Conservation (phyloP, 1,140 invertebrate species). For the Solen grandis region DNA sequence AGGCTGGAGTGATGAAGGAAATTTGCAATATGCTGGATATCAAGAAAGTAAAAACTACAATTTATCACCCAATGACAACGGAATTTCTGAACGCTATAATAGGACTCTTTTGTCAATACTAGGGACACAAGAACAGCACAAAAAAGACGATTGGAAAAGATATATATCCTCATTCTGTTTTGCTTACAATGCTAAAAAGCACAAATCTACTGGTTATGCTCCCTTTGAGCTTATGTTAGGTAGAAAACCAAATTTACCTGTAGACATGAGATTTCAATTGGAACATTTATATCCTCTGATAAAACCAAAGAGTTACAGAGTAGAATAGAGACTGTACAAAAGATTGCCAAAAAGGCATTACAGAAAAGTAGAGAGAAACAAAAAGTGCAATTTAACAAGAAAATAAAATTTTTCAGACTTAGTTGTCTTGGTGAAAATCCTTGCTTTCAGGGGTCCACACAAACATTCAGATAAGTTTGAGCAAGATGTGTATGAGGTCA, state of each 20-base stretch:
- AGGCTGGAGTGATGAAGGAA: slow-evolving; percentile 30
- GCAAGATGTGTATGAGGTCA: neutral
- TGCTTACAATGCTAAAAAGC: slow-evolving; percentile 41
- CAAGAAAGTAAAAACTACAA: neutral
- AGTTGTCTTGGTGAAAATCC: slow-evolving; percentile 5
- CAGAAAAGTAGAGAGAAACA: neutral
- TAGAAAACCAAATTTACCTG: slow-evolving; percentile 10
- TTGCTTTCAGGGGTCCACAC: neutral
- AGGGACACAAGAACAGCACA: neutral
- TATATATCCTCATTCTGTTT: slow-evolving; percentile 22
- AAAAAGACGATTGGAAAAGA: slow-evolving; percentile 31
- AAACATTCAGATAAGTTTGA: slow-evolving; percentile 1
- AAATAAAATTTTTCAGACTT: neutral
- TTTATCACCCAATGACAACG: neutral
- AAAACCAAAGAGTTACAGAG: neutral
- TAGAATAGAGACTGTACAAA: neutral
- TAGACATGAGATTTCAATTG: slow-evolving; percentile 26
- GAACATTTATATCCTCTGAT: neutral
- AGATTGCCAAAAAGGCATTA: neutral
- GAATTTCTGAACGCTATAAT: neutral
- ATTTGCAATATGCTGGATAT: neutral
- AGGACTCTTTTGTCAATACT: slow-evolving; percentile 24
- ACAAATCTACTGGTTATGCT: slow-evolving; percentile 39
- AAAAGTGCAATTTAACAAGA: neutral
- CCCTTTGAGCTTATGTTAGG: slow-evolving; percentile 48